Evolutionary conservation across 2,113 vertebrate genomes (phyloP), one percentile per base, ranked within the genome.

Genomic region (Fregetta grallaria): DNA sequence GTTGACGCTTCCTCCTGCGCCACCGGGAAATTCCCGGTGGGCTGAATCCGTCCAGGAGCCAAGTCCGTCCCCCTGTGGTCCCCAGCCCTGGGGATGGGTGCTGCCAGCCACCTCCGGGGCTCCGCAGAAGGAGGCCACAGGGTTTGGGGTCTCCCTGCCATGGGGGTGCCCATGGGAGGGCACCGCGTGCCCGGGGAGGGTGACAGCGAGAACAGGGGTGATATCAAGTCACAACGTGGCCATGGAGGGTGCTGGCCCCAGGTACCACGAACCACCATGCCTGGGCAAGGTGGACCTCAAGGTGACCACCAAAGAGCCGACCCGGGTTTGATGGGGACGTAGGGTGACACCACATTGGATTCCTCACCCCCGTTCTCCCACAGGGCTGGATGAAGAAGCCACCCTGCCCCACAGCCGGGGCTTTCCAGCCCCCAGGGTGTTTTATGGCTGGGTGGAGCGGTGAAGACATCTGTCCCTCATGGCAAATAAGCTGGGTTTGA

Each of bases 161-260:
- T 0, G 1, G 23, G 6, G 47, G 59, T 25, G 29, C 42, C 40
- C 7, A 3, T 2, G 7, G 16, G 42, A 53, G 50, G 34, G 7
- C 32, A 32, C 53, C 4, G 4, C 1, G 16, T 49, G n/a, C 14
- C 5, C 13, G 4, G 52, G n/a, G 15, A 6, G 3, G 42, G 79
- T 15, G 63, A 68, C 42, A 9, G 30, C 8, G 15, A 42, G 22
- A 20, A 17, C 25, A 13, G 10, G 13, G 17, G 17, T 25, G 45
- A 32, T 3, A 12, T 5, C 0, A 0, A 26, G 32, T 44, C 68
- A 29, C 16, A 8, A 10, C 0, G 0, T 0, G 63, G 53, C 58
- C 8, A 0, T 1, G 27, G 65, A 7, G 18, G 73, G 55, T 30
- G 49, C 19, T 42, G 77, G 52, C 4, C 36, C 58, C 6, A 14